A percentile compares a stretch with the other conserved stretches of the same genome.
phyloP scores from a whole-genome alignment of 2,797 vertebrate genomes.

The Melanotaenia parkinsoni region DNA sequence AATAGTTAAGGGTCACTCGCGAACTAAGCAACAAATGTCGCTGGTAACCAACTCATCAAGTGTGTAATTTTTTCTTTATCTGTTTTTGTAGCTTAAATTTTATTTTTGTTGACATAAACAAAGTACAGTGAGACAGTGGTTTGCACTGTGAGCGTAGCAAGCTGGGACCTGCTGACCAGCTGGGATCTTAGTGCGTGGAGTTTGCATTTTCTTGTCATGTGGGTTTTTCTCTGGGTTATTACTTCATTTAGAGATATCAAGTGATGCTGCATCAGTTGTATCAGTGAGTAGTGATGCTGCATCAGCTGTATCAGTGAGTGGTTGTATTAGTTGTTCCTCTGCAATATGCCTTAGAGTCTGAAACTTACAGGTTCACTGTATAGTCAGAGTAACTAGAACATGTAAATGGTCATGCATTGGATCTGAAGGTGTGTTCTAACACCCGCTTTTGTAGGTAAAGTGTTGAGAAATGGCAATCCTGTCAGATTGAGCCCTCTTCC shows the following conservation, averaged over 20 bases:
- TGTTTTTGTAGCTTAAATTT: neutral
- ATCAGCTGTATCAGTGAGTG: neutral
- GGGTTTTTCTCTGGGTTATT: neutral
- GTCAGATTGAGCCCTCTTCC: neutral
- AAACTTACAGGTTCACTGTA: too few species aligned
- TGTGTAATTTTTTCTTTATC: neutral
- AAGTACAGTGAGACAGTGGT: neutral
- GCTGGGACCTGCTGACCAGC: neutral
- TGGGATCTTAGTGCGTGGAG: neutral
- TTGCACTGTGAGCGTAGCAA: neutral
- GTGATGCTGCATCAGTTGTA: neutral
- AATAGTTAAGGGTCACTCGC: too few species aligned
- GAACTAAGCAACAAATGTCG: neutral
- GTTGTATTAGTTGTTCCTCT: too few species aligned
- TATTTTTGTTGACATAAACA: neutral
- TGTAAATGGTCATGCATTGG: neutral
- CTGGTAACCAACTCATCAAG: neutral
- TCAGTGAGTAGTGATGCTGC: neutral
- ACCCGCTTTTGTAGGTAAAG: neutral
- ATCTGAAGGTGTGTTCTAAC: neutral
- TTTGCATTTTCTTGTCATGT: neutral
- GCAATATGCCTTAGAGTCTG: too few species aligned
- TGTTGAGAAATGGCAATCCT: neutral
- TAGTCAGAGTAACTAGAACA: neutral
- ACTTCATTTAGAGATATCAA: neutral